Conservation (phyloP, 2,113 vertebrate species). For the Solea senegalensis region DNA sequence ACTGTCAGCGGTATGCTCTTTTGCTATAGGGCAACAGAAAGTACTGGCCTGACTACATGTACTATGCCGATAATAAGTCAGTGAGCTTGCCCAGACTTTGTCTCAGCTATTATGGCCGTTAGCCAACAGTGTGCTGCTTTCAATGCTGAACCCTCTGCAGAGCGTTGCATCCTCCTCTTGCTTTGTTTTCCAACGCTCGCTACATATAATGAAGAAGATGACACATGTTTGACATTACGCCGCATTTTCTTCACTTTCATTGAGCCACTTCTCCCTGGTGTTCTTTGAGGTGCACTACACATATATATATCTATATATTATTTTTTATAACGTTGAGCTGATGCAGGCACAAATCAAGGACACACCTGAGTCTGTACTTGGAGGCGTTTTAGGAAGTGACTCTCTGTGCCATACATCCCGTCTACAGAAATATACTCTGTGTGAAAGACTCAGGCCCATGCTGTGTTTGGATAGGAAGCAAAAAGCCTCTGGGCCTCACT, state of each 20-base stretch:
- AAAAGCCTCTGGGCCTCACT: constrained; percentile 38
- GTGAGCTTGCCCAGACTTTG: constrained; percentile 12
- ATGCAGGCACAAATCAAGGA: constrained; percentile 28
- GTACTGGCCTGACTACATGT: constrained; percentile 5
- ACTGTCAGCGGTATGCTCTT: constrained; percentile 8
- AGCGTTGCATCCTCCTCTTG: constrained; percentile 8
- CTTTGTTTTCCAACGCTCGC: constrained; percentile 1
- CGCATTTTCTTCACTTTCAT: background rate
- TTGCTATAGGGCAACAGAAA: constrained; percentile 11
- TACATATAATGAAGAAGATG: background rate
- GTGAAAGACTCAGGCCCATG: constrained; percentile 3
- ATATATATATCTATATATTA: background rate
- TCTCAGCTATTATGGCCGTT: background rate
- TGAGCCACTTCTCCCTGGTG: background rate
- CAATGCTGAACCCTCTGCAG: background rate
- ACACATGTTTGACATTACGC: background rate
- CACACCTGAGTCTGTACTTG: constrained; percentile 18
- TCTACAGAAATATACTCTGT: constrained; percentile 40
- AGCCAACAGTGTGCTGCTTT: constrained; percentile 9
- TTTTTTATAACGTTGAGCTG: constrained; percentile 9
- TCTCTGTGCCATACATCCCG: constrained; percentile 37
- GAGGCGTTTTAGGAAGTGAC: constrained; percentile 45
- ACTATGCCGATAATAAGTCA: constrained; percentile 15
- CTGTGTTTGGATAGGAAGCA: constrained; percentile 58
- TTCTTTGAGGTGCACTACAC: background rate